phyloP scores from a whole-genome alignment of 2,888 invertebrate species.

The Apodemia duryi region DNA sequence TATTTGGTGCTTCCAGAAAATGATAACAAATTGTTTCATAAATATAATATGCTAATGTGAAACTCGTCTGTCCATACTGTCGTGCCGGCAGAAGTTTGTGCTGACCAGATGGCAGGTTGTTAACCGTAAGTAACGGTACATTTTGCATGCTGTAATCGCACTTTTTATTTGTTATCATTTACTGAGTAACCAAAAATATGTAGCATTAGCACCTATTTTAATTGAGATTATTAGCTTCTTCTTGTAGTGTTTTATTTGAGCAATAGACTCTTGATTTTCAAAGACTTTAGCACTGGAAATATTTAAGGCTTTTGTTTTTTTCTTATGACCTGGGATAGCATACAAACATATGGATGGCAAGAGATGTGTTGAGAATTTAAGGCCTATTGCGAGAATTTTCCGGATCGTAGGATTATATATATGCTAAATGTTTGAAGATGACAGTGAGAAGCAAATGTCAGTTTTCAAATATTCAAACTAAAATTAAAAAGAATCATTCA shows the following conservation, averaged over 20 bases:
- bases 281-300: background rate
- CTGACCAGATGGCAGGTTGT: constrained; percentile 44
- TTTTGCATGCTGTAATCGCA: constrained; percentile 38
- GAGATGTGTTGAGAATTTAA: background rate
- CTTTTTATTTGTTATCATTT: constrained; percentile 62
- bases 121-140: constrained; percentile 64
- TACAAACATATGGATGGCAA: background rate
- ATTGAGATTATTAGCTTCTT: constrained; percentile 16
- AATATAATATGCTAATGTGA: constrained; percentile 36
- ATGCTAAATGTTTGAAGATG: too few species aligned
- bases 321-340: background rate
- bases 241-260: constrained; percentile 13
- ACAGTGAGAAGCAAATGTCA: too few species aligned
- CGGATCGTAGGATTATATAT: too few species aligned
- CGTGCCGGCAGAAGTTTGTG: too few species aligned
- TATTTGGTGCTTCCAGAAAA: constrained; percentile 47
- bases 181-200: constrained; percentile 47
- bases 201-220: constrained; percentile 20
- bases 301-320: background rate
- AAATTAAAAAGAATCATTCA: background rate
- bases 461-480: background rate
- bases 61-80: constrained; percentile 46
- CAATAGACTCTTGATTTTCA: background rate
- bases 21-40: constrained; percentile 48
- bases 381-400: too few species aligned